A percentile compares a stretch with the other conserved stretches of the same genome.
Conservation (phyloP, 2,888 invertebrate species). For the Amphipoea lucens region DNA sequence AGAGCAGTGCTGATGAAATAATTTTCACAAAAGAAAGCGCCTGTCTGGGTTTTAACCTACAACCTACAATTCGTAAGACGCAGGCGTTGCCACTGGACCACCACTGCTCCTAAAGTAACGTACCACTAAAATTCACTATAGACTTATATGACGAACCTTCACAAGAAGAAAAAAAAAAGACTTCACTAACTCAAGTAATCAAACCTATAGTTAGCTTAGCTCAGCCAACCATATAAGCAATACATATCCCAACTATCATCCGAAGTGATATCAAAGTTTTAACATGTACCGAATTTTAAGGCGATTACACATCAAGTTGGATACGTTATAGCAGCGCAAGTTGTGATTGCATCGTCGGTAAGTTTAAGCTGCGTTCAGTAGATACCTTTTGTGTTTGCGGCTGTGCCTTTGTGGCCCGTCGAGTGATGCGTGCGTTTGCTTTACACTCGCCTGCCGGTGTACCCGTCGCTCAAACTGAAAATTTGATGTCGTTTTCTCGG, state of each 20-base stretch:
- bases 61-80: too few species aligned
- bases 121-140: too few species aligned
- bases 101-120: background rate
- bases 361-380: constrained; percentile 78
- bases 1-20: too few species aligned
- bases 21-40: too few species aligned
- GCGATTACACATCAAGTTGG: constrained; percentile 76
- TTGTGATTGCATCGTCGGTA: constrained; percentile 86
- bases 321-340: constrained; percentile 75
- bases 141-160: background rate
- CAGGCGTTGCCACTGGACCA: background rate
- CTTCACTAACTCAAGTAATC: background rate
- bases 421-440: constrained; percentile 78
- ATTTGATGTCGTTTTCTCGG: constrained; percentile 63
- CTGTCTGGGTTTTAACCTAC: too few species aligned
- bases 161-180: background rate
- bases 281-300: constrained; percentile 73
- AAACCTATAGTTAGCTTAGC: constrained; percentile 11
- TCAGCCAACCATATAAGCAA: constrained; percentile 21
- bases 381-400: constrained; percentile 84
- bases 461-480: constrained; percentile 69
- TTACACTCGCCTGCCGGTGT: constrained; percentile 76
- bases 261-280: constrained; percentile 60
- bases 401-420: constrained; percentile 78
- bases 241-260: constrained; percentile 53